Conservation (phyloP, 2,797 vertebrate genomes). For the Valencia hispanica region DNA sequence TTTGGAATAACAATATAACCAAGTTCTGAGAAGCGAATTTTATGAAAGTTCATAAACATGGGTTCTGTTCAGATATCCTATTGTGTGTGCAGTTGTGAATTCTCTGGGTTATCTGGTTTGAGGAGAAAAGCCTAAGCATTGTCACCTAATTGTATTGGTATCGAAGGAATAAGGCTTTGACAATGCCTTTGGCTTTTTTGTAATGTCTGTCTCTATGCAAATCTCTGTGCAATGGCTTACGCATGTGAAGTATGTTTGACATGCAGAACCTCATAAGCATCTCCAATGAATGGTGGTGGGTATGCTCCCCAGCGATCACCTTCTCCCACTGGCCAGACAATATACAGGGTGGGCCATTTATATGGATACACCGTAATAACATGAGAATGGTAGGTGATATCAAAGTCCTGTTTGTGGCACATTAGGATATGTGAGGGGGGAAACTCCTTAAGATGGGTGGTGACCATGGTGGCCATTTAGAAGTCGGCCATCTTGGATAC, state of each 20-base stretch:
- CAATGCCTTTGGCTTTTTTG: not conserved
- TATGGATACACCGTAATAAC: too few relatives aligned
- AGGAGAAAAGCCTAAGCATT: not conserved
- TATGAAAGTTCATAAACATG: conserved; percentile 6
- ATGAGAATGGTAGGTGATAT: too few relatives aligned
- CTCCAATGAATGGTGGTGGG: not conserved
- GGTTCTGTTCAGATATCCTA: not conserved
- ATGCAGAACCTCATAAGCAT: not conserved
- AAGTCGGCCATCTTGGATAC: too few relatives aligned
- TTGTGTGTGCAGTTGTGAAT: not conserved
- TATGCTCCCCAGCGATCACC: not conserved
- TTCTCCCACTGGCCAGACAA: not conserved
- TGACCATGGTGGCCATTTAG: too few relatives aligned
- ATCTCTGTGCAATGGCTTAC: not conserved
- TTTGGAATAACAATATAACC: conserved; percentile 30
- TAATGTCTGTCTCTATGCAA: not conserved
- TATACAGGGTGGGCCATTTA: too few relatives aligned
- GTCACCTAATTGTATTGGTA: not conserved
- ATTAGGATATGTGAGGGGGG: too few relatives aligned
- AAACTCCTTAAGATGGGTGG: too few relatives aligned
- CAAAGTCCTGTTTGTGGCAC: too few relatives aligned
- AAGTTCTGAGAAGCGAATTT: conserved; percentile 29
- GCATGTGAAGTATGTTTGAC: not conserved
- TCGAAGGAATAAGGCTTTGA: too few relatives aligned
- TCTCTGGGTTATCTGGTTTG: not conserved